Evolutionary conservation across 2,113 vertebrate genomes (phyloP).

Genomic region (Octodon degus): DNA sequence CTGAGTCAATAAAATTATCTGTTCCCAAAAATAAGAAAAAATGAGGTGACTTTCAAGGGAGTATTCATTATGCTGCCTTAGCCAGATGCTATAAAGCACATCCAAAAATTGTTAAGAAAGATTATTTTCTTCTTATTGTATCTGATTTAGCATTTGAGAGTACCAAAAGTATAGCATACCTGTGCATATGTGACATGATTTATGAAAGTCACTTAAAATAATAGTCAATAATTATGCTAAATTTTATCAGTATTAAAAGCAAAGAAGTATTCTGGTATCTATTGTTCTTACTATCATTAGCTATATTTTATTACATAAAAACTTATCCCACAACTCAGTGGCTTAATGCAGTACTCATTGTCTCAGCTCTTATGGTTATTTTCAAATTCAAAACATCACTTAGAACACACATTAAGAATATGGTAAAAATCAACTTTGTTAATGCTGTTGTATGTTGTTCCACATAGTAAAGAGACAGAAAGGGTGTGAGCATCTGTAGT

Average conservation of each 20-base stretch:
- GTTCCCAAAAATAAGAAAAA: neutral
- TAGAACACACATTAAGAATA: neutral
- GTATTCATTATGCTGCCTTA: neutral
- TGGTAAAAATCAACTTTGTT: neutral
- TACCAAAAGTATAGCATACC: neutral
- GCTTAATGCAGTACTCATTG: neutral
- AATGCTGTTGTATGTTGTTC: neutral
- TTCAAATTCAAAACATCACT: neutral
- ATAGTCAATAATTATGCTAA: neutral
- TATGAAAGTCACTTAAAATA: neutral
- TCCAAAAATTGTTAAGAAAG: constrained; percentile 1
- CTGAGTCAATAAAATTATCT: neutral
- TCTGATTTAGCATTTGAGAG: neutral
- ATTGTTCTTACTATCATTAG: neutral
- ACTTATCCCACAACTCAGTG: neutral
- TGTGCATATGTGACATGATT: neutral
- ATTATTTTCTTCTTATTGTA: constrained; percentile 1
- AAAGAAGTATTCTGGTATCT: neutral
- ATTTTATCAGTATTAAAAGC: neutral
- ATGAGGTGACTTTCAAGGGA: neutral
- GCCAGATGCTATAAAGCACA: neutral
- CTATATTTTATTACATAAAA: neutral
- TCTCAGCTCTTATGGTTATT: neutral
- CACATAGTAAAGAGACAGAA: neutral
- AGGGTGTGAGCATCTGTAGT: neutral